Percentiles rank a stretch among this genome's conserved stretches.
phyloP scores from a whole-genome alignment of 2,113 vertebrate genomes.

The Centropus unirufus region DNA sequence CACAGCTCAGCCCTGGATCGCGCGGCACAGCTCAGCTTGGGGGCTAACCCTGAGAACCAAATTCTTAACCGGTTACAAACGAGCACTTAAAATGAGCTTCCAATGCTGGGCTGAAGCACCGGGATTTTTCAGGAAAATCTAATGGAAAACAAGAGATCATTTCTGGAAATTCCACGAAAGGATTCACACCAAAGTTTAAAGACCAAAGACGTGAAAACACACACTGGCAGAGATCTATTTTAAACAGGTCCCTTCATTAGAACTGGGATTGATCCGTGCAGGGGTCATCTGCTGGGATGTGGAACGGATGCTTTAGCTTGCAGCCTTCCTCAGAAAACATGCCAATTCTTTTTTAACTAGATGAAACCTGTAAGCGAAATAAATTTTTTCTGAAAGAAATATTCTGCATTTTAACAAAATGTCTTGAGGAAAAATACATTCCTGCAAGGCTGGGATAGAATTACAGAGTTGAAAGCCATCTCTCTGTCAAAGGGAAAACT shows the following conservation, averaged over 20 bases:
- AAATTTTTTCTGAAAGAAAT: background rate
- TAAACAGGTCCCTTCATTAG: background rate
- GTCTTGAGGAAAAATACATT: background rate
- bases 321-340: background rate
- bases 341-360: background rate
- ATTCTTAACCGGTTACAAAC: background rate
- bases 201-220: background rate
- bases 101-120: background rate
- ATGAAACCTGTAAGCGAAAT: background rate
- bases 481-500: background rate
- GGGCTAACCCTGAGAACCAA: background rate
- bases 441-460: background rate
- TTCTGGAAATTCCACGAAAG: background rate
- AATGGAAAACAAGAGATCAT: background rate
- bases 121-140: background rate
- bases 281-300: conserved; percentile 5
- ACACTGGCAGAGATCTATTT: background rate
- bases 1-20: background rate
- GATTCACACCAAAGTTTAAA: background rate
- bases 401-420: background rate
- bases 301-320: background rate
- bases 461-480: background rate
- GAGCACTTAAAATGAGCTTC: background rate
- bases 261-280: background rate
- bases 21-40: background rate